These are phyloP conservation scores for Drosophila falleni DNA, from an alignment of 2,888 invertebrate species.

Conservation along the genomic window DNA sequence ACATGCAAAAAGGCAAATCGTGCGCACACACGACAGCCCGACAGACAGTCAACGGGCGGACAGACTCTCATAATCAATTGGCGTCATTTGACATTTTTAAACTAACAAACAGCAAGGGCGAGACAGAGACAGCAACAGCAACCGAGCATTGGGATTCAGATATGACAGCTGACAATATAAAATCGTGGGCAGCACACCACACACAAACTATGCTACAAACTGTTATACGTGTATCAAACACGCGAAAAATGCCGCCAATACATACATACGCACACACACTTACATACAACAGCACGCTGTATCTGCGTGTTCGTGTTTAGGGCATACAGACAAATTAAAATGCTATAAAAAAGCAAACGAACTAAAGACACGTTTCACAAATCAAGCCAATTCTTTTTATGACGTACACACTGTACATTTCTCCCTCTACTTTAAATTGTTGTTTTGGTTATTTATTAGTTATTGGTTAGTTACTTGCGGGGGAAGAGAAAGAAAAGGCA, in stretches of 20 bases:
- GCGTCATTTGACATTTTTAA: slow-evolving; percentile 80
- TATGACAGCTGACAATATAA: slow-evolving; percentile 61
- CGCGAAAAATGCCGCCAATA: slow-evolving; percentile 60
- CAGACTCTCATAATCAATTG: slow-evolving; percentile 78
- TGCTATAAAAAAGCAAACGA: slow-evolving; percentile 80
- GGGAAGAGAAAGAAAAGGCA: background rate
- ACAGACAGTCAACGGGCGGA: slow-evolving; percentile 37
- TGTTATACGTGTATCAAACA: slow-evolving; percentile 58
- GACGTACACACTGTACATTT: slow-evolving; percentile 62
- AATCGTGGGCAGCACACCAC: slow-evolving; percentile 47
- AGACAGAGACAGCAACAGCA: slow-evolving; percentile 41
- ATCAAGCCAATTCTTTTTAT: slow-evolving; percentile 79
- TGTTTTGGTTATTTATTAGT: slow-evolving; percentile 38
- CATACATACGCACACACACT: slow-evolving; percentile 17
- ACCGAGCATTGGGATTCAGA: slow-evolving; percentile 26
- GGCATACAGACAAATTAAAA: slow-evolving; percentile 80
- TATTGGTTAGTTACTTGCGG: slow-evolving; percentile 40
- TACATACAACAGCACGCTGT: slow-evolving; percentile 28
- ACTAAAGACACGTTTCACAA: slow-evolving; percentile 79
- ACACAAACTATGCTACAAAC: slow-evolving; percentile 55
- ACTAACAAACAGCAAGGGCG: slow-evolving; percentile 53
- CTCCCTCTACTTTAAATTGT: slow-evolving; percentile 29
- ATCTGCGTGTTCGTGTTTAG: slow-evolving; percentile 62
- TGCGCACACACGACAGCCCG: slow-evolving; percentile 44
- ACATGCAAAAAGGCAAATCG: slow-evolving; percentile 77